Evolutionary conservation across 2,797 vertebrate species (phyloP), one percentile per base, ranked within the genome.

Genomic region (Malurus splendens): DNA sequence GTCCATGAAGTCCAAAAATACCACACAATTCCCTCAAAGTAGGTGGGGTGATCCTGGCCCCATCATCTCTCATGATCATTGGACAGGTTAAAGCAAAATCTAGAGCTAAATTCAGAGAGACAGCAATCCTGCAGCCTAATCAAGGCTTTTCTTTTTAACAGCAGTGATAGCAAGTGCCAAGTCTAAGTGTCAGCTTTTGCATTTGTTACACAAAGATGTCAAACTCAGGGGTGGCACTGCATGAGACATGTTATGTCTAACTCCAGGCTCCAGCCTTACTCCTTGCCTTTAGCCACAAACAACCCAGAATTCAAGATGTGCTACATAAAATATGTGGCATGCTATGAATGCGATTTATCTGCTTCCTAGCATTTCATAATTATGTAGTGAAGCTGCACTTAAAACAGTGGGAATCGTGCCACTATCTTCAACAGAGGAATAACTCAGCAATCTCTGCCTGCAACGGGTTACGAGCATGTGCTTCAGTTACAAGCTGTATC

Each of bases 171-270:
- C n/a, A 70, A 89, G n/a, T n/a, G 50, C 67, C 32, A 72, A 55
- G n/a, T 9, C 17, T 10, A 7, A 61, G 47, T 41, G 30, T 47
- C 74, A 82, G 59, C 45, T 74, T 64, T 57, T n/a, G 47, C 23
- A 32, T 60, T 71, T 81, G 22, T 81, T 79, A 66, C 0, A 0
- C 67, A 55, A 61, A 4, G 32, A 50, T 59, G 81, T 75, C 62
- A 41, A 12, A 28, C 36, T 45, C 42, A 28, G 36, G 41, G 30
- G 41, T 48, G 51, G 48, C 38, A 52, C 39, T 44, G 41, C 18
- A 8, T 3, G 16, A 82, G 39, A 55, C 18, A 25, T 0, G 0
- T 28, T 30, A 32, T 1, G 1, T 45, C 59, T 56, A 66, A 82
- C 19, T 14, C 15, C n/a, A 56, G 38, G 38, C 52, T 86, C n/a